Conservation (phyloP, 2,888 invertebrate species). For the Watsonalla cultraria region DNA sequence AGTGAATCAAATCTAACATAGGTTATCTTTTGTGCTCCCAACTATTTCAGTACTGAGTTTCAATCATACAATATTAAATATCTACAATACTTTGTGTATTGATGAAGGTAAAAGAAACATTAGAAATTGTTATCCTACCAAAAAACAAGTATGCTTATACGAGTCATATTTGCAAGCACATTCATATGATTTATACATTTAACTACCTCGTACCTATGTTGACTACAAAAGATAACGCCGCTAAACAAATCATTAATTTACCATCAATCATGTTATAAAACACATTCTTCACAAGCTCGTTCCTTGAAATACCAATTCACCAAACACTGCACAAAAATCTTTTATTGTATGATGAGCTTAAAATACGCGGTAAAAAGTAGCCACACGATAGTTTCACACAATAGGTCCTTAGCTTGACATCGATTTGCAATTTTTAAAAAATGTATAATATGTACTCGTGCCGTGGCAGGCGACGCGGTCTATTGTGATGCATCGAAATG, state of each 20-base stretch:
- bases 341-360: conserved; percentile 6
- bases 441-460: conserved; percentile 53
- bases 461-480: conserved; percentile 43
- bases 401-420: conserved; percentile 56
- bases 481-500: conserved; percentile 72
- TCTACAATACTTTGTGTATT: too few species aligned
- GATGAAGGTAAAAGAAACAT: too few species aligned
- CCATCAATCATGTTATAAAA: not conserved
- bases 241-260: not conserved
- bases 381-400: conserved; percentile 42
- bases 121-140: too few species aligned
- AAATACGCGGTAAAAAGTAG: conserved; percentile 43
- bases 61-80: too few species aligned
- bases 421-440: conserved; percentile 57
- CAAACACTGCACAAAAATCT: not conserved
- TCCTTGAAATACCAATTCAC: conserved; percentile 1
- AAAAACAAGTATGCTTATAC: too few species aligned
- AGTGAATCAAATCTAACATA: conserved; percentile 47
- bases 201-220: not conserved
- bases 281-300: not conserved
- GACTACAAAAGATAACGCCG: not conserved
- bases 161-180: too few species aligned
- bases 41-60: too few species aligned
- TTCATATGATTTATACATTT: too few species aligned
- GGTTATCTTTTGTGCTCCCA: conserved; percentile 24